A percentile compares a stretch with the other conserved stretches of the same genome.
phyloP scores from a whole-genome alignment of 2,888 invertebrate species.

The Dasysyrphus albostriatus region DNA sequence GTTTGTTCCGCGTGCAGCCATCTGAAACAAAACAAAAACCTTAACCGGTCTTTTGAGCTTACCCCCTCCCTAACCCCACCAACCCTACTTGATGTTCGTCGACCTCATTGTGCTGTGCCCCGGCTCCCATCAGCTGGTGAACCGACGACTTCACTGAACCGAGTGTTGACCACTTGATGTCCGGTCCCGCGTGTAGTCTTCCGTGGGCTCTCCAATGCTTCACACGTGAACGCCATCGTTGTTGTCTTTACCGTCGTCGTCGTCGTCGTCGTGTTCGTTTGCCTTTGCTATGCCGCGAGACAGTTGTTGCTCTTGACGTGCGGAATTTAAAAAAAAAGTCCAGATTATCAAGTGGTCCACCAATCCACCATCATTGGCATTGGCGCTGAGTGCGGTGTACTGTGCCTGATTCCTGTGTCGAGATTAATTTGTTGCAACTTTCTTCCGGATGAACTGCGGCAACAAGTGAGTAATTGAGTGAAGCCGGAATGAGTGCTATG shows the following conservation, averaged over 20 bases:
- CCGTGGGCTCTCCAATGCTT: slow-evolving; percentile 65
- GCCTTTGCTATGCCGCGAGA: slow-evolving; percentile 14
- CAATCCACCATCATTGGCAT: neutral
- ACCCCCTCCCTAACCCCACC: neutral
- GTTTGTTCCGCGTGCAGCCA: slow-evolving; percentile 10
- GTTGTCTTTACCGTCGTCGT: neutral
- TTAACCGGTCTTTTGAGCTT: slow-evolving; percentile 57
- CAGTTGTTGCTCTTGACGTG: slow-evolving; percentile 17
- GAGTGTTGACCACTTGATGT: slow-evolving; percentile 63
- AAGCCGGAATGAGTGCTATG: slow-evolving; percentile 15
- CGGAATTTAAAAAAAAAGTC: slow-evolving; percentile 23
- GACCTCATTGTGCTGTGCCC: slow-evolving; percentile 31
- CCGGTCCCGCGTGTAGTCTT: slow-evolving; percentile 72
- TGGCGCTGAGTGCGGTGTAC: slow-evolving; percentile 15
- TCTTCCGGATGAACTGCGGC: slow-evolving; percentile 52
- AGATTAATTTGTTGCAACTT: slow-evolving; percentile 52
- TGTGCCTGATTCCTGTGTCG: slow-evolving; percentile 49
- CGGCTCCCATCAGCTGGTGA: slow-evolving; percentile 57
- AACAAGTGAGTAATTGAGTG: slow-evolving; percentile 33
- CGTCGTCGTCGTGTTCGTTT: neutral
- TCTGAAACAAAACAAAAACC: slow-evolving; percentile 39
- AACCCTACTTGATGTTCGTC: slow-evolving; percentile 23
- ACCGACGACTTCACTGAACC: slow-evolving; percentile 45
- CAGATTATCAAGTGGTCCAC: slow-evolving; percentile 30
- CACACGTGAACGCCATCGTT: slow-evolving; percentile 39